These are phyloP conservation scores for Zaprionus taronus DNA, from an alignment of 1,140 invertebrate genomes.

Conservation along the genomic window DNA sequence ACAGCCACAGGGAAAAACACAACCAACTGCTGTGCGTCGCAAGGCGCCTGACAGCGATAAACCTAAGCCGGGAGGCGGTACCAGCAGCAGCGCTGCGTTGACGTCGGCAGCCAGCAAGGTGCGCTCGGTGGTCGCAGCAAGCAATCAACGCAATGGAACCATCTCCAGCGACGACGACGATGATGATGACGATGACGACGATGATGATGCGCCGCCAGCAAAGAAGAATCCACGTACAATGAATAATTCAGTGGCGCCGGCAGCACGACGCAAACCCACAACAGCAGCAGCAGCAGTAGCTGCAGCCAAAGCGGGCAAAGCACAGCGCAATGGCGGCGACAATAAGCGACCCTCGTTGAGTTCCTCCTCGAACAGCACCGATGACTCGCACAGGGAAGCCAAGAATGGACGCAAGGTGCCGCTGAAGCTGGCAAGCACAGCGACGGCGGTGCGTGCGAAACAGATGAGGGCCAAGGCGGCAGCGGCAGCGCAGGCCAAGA, in stretches of 20 bases:
- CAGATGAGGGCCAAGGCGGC: constrained; percentile 61
- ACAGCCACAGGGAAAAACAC: constrained; percentile 22
- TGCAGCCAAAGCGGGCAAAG: constrained; percentile 13
- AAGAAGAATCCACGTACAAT: constrained; percentile 60
- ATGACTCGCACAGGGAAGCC: constrained; percentile 57
- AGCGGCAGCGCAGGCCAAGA: constrained; percentile 25
- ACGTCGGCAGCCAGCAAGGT: constrained; percentile 37
- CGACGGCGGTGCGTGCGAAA: constrained; percentile 66
- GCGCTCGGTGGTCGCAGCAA: constrained; percentile 37
- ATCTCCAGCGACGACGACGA: constrained; percentile 67
- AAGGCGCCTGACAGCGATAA: constrained; percentile 51
- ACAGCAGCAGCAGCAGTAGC: constrained; percentile 53
- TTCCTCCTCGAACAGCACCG: constrained; percentile 81
- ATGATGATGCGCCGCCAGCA: constrained; percentile 75
- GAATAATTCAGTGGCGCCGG: constrained; percentile 30
- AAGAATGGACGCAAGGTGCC: constrained; percentile 74
- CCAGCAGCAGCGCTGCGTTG: constrained; percentile 8
- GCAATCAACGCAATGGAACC: constrained; percentile 67
- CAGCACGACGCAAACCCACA: constrained; percentile 27
- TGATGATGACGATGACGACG: constrained; percentile 47
- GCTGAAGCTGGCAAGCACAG: constrained; percentile 82
- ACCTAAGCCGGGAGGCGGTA: constrained; percentile 28
- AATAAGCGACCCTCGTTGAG: constrained; percentile 67
- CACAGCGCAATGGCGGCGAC: constrained; percentile 79
- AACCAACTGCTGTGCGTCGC: constrained; percentile 31